These are phyloP conservation scores for Zaprionus taronus DNA, from an alignment of 1,140 invertebrate species.

Conservation along the genomic window DNA sequence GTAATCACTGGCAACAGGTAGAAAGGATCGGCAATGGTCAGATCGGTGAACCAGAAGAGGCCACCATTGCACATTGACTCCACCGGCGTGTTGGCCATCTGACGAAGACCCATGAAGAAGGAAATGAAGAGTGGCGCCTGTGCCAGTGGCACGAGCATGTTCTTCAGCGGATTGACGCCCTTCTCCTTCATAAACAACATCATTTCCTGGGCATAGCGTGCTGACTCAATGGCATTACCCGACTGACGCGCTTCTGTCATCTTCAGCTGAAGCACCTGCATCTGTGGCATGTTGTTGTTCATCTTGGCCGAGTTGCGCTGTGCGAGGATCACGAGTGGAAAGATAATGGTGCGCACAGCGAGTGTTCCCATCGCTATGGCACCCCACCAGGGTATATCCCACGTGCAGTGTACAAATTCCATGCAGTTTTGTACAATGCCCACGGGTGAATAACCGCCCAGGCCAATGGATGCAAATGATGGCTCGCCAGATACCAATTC, in stretches of 20 bases:
- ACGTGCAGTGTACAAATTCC: constrained; percentile 91
- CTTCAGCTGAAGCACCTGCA: constrained; percentile 91
- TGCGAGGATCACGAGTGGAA: constrained; percentile 92
- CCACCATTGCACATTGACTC: constrained; percentile 96
- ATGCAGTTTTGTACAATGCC: constrained; percentile 92
- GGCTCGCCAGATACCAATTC: constrained; percentile 88
- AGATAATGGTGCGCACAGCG: constrained; percentile 89
- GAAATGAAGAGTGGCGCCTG: constrained; percentile 97
- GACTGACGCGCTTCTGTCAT: constrained; percentile 92
- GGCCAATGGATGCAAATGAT: constrained; percentile 91
- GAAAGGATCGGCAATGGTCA: constrained; percentile 95
- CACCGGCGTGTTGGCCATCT: constrained; percentile 94
- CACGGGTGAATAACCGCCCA: constrained; percentile 91
- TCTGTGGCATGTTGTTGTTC: constrained; percentile 92
- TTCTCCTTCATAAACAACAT: constrained; percentile 92
- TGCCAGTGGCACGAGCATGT: constrained; percentile 91
- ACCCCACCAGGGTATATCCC: constrained; percentile 95
- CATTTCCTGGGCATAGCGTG: constrained; percentile 90
- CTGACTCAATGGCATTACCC: constrained; percentile 92
- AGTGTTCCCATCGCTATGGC: constrained; percentile 92
- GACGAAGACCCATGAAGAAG: constrained; percentile 93
- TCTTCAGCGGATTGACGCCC: constrained; percentile 92
- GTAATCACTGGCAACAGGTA: constrained; percentile 95
- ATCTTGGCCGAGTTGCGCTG: constrained; percentile 92
- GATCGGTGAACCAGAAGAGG: constrained; percentile 95